Conservation (phyloP, 2,797 vertebrate species). For the Trematomus bernacchii region DNA sequence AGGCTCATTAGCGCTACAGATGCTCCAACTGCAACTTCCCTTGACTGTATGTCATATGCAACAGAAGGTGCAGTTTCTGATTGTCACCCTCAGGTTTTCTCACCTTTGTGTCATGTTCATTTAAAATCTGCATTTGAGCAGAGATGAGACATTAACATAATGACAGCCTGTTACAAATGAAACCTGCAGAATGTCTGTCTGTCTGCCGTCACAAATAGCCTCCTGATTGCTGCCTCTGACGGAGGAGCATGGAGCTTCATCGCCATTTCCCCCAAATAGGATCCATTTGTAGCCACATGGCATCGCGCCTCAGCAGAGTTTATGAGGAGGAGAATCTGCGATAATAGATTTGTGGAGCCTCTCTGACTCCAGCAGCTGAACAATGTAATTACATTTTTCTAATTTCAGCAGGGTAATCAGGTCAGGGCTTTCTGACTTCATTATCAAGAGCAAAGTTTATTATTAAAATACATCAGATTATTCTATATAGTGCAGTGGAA, state of each 20-base stretch:
- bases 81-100: neutral
- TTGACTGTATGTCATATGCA: slow-evolving; percentile 13
- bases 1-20: neutral
- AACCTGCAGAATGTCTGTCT: slow-evolving; percentile 27
- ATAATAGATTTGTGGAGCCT: slow-evolving; percentile 58
- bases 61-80: neutral
- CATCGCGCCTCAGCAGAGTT: slow-evolving; percentile 42
- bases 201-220: slow-evolving; percentile 36
- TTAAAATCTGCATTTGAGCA: slow-evolving; percentile 3
- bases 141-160: slow-evolving; percentile 21
- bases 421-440: slow-evolving; percentile 61
- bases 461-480: slow-evolving; percentile 61
- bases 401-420: slow-evolving; percentile 68
- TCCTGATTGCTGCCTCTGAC: slow-evolving; percentile 40
- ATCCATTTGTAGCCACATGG: slow-evolving; percentile 55
- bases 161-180: slow-evolving; percentile 26
- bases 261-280: slow-evolving; percentile 28
- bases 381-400: slow-evolving; percentile 77
- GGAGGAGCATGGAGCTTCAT: slow-evolving; percentile 22
- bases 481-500: slow-evolving; percentile 10
- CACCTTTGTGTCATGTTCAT: slow-evolving; percentile 10
- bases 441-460: slow-evolving; percentile 51
- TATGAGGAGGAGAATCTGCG: slow-evolving; percentile 44
- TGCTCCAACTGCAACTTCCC: neutral
- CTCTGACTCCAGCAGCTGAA: slow-evolving; percentile 50